These are phyloP conservation scores for Microctonus aethiopoides DNA, from an alignment of 2,888 invertebrate genomes.

Conservation along the genomic window DNA sequence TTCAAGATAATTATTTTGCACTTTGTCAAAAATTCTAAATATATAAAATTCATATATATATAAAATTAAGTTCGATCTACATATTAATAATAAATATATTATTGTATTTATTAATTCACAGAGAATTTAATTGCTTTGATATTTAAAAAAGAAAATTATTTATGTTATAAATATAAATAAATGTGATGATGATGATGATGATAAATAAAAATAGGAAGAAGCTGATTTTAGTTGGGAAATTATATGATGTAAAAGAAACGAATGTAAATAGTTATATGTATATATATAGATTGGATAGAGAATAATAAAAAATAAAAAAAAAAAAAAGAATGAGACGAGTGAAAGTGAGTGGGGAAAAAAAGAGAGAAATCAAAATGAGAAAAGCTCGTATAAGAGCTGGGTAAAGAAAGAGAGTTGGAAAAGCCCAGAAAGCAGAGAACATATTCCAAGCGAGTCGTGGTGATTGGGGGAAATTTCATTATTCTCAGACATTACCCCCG, in stretches of 20 bases:
- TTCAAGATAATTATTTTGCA: not conserved
- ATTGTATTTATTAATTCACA: no score
- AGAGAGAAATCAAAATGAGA: constrained; percentile 31
- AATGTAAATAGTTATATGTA: not conserved
- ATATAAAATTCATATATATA: no score
- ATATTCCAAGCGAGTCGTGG: constrained; percentile 60
- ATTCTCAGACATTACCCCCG: constrained; percentile 66
- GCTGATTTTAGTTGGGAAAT: not conserved
- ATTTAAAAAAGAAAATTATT: not conserved
- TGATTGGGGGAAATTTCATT: constrained; percentile 66
- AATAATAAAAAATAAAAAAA: constrained; percentile 6
- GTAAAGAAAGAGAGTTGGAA: constrained; percentile 25
- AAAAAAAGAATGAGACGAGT: constrained; percentile 22
- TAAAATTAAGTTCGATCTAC: no score
- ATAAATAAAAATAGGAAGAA: no score
- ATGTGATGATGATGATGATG: not conserved
- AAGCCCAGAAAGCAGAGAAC: constrained; percentile 46
- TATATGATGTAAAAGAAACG: not conserved
- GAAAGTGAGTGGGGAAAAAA: constrained; percentile 27
- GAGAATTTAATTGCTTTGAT: not conserved
- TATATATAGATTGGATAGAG: not conserved
- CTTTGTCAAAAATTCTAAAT: not conserved
- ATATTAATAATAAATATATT: no score
- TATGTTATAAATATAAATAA: no score
- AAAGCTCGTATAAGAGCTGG: constrained; percentile 15